phyloP scores from a whole-genome alignment of 2,888 invertebrate genomes.

The Acronicta aceris region DNA sequence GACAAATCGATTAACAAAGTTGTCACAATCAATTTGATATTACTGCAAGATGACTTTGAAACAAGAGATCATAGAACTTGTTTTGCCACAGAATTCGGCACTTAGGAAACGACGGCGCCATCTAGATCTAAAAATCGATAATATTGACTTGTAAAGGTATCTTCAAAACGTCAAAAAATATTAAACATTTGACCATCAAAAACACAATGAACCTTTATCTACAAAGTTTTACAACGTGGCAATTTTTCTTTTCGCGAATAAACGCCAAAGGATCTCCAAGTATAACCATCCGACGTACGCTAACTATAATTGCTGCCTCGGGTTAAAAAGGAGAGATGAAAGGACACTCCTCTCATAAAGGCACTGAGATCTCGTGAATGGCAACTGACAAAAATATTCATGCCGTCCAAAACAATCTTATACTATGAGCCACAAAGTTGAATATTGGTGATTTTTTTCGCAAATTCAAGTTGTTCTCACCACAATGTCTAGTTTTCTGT shows the following conservation, averaged over 20 bases:
- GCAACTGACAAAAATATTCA: conserved; percentile 53
- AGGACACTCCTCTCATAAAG: conserved; percentile 79
- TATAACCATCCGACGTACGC: conserved; percentile 76
- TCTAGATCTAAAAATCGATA: too few relatives aligned
- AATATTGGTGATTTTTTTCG: conserved; percentile 1
- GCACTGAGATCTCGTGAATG: conserved; percentile 73
- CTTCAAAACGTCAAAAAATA: too few relatives aligned
- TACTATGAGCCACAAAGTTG: conserved; percentile 11
- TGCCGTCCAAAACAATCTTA: conserved; percentile 52
- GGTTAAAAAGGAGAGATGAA: conserved; percentile 84
- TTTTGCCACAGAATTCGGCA: too few relatives aligned
- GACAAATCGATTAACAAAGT: too few relatives aligned
- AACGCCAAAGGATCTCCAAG: conserved; percentile 67
- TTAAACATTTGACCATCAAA: too few relatives aligned
- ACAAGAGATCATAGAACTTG: too few relatives aligned
- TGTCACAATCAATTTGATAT: too few relatives aligned
- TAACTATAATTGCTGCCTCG: conserved; percentile 85
- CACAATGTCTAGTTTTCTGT: conserved; percentile 78
- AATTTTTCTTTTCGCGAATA: conserved; percentile 41
- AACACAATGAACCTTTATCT: conserved; percentile 16
- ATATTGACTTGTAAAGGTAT: too few relatives aligned
- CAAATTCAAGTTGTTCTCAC: conserved; percentile 33
- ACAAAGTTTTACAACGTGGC: conserved; percentile 35
- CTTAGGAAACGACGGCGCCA: too few relatives aligned
- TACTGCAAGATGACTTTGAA: too few relatives aligned